phyloP scores from a whole-genome alignment of 1,140 invertebrate species.

The Drosophila gunungcola region DNA sequence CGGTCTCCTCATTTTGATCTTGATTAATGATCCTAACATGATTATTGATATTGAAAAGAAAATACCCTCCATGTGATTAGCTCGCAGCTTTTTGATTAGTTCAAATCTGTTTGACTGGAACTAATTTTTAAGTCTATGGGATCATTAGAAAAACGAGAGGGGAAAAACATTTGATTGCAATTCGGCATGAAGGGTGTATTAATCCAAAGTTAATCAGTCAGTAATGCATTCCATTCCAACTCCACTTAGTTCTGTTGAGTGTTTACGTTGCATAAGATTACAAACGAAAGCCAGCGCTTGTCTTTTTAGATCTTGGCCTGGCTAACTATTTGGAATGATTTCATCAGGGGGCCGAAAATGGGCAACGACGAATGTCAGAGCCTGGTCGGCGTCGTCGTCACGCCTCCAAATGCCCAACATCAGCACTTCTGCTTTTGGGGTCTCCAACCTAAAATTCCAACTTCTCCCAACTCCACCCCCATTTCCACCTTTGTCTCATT shows the following conservation, averaged over 20 bases:
- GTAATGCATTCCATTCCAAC: neutral
- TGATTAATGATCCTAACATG: constrained; percentile 6
- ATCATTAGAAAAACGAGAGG: neutral
- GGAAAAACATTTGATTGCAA: neutral
- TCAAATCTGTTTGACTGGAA: neutral
- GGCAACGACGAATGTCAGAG: constrained; percentile 49
- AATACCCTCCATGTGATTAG: neutral
- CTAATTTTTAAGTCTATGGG: neutral
- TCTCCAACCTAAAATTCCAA: neutral
- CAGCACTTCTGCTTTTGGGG: constrained; percentile 10
- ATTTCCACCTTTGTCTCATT: constrained; percentile 48
- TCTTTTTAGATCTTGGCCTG: constrained; percentile 10
- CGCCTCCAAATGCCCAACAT: constrained; percentile 32
- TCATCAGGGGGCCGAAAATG: constrained; percentile 54
- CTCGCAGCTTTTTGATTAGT: neutral
- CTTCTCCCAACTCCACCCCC: constrained; percentile 33
- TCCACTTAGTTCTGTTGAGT: neutral
- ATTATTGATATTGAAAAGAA: neutral
- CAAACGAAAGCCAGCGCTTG: neutral
- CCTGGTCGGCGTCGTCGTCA: constrained; percentile 42
- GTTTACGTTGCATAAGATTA: constrained; percentile 42
- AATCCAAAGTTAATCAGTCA: neutral
- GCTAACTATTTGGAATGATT: constrained; percentile 65
- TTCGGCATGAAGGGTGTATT: neutral
- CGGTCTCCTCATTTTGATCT: neutral